phyloP scores from a whole-genome alignment of 2,113 vertebrate species.

The Gallinago paraguaiae region DNA sequence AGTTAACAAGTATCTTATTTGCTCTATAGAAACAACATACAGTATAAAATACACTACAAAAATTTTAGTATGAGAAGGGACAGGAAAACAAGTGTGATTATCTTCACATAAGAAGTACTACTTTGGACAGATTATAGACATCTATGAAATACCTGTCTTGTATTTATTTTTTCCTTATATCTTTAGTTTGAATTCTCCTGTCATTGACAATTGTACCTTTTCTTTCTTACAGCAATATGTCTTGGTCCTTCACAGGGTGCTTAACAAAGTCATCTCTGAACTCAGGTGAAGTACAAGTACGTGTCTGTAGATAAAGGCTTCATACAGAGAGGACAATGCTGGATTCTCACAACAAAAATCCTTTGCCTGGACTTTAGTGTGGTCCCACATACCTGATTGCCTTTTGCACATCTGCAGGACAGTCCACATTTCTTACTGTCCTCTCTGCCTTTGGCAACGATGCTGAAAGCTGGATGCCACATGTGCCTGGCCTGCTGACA shows the following conservation, averaged over 20 bases:
- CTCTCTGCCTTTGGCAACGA: background rate
- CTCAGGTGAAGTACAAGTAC: background rate
- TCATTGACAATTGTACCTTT: background rate
- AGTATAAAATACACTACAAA: background rate
- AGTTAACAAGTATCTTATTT: background rate
- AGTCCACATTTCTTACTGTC: background rate
- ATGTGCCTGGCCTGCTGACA: background rate
- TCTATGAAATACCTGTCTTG: background rate
- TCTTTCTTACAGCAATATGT: background rate
- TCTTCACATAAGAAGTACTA: background rate
- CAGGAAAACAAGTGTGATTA: background rate
- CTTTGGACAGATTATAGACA: background rate
- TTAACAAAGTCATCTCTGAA: background rate
- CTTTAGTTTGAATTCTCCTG: background rate
- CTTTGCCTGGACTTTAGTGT: background rate
- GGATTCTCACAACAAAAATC: background rate
- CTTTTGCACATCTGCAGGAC: background rate
- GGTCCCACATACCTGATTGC: background rate
- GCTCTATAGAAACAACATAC: background rate
- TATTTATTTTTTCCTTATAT: background rate
- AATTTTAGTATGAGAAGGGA: background rate
- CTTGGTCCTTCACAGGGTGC: background rate
- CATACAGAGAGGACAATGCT: background rate
- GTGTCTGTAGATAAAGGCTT: background rate
- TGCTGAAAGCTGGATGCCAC: background rate